phyloP scores from a whole-genome alignment of 2,113 vertebrate genomes.

The Gallinago media region DNA sequence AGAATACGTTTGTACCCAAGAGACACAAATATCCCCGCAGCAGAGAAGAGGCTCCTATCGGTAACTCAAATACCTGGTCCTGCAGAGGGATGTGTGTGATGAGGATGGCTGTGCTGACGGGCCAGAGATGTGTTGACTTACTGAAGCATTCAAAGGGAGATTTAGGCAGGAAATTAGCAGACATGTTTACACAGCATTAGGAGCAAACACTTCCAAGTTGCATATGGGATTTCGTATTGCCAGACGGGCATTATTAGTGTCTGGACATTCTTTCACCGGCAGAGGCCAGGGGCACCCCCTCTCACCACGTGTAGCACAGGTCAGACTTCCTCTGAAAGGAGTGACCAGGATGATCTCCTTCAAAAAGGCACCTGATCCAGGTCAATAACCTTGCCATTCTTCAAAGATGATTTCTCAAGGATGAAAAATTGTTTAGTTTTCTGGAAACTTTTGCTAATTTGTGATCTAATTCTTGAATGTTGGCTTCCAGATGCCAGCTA shows the following conservation, averaged over 20 bases:
- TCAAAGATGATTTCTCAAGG: background rate
- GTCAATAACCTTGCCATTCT: background rate
- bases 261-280: background rate
- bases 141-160: background rate
- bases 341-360: background rate
- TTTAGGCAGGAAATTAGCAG: background rate
- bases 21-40: background rate
- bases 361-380: background rate
- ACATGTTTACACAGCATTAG: background rate
- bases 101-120: background rate
- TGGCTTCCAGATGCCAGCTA: background rate
- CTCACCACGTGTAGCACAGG: fast-evolving
- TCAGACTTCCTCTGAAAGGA: background rate
- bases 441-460: background rate
- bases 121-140: background rate
- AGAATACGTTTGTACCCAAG: no score
- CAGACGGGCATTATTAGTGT: fast-evolving
- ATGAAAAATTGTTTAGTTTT: background rate
- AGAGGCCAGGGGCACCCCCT: fast-evolving
- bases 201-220: background rate
- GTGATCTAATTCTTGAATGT: background rate
- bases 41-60: background rate
- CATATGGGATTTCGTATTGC: fast-evolving
- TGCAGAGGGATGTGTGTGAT: background rate
- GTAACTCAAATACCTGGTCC: background rate